These are phyloP conservation scores for Silvanus unidentatus DNA, from an alignment of 2,888 invertebrate genomes.

Conservation along the genomic window DNA sequence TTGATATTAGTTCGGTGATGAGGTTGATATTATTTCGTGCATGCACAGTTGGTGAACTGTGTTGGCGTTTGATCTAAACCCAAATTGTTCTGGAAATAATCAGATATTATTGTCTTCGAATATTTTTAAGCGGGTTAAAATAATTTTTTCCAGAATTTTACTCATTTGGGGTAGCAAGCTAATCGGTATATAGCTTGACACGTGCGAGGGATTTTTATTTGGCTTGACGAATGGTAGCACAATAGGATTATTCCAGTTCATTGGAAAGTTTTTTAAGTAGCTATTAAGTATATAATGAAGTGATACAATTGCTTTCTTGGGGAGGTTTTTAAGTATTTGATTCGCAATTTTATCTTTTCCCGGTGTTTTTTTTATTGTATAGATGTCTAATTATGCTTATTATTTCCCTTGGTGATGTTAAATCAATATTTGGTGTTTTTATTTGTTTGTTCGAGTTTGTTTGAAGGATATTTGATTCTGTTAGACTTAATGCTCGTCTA, in stretches of 20 bases:
- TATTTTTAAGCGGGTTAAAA: constrained; percentile 8
- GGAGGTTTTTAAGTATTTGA: constrained; percentile 4
- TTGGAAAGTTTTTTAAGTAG: constrained; percentile 15
- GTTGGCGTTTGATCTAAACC: constrained; percentile 1
- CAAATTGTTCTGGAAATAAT: constrained; percentile 1
- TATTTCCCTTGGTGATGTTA: constrained; percentile 13
- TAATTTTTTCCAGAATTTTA: constrained; percentile 19
- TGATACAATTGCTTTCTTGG: constrained; percentile 12
- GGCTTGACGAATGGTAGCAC: constrained; percentile 10
- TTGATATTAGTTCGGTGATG: neutral
- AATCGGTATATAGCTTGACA: neutral
- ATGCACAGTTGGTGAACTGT: constrained; percentile 5
- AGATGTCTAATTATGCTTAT: constrained; percentile 11
- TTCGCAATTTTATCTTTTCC: constrained; percentile 13
- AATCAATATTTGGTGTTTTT: neutral
- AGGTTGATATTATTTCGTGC: too few relatives aligned
- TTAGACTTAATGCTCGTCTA: too few relatives aligned
- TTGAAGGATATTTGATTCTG: too few relatives aligned
- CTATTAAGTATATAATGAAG: constrained; percentile 12
- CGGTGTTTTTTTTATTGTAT: constrained; percentile 17
- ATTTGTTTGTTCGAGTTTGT: constrained; percentile 3
- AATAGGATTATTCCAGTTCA: constrained; percentile 13
- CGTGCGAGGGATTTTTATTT: constrained; percentile 1
- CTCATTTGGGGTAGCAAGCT: neutral
- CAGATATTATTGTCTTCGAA: neutral